A percentile compares a stretch with the other conserved stretches of the same genome.
Evolutionary conservation across 2,797 vertebrate species (phyloP).

Genomic region (Myotis pilosus): DNA sequence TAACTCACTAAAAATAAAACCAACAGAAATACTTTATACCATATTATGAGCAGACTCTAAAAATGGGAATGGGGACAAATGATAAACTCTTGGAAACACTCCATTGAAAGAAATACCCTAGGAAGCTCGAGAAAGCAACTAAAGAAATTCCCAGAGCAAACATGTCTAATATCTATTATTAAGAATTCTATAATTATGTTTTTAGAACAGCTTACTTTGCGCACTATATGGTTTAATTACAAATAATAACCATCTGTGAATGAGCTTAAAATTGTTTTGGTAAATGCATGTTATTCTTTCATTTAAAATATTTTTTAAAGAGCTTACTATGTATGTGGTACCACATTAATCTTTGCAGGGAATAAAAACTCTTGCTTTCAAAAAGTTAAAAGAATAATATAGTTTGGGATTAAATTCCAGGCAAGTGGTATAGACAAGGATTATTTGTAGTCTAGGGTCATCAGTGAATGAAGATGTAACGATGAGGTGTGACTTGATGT

Average conservation of each 20-base stretch:
- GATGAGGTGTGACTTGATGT: background rate
- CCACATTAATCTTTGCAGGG: background rate
- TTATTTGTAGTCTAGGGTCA: background rate
- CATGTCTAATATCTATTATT: slow-evolving; percentile 73
- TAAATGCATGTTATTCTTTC: slow-evolving; percentile 54
- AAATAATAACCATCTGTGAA: slow-evolving; percentile 58
- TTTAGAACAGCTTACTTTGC: slow-evolving; percentile 64
- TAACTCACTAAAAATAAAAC: slow-evolving; percentile 64
- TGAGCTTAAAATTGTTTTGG: slow-evolving; percentile 59
- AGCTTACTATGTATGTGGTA: background rate
- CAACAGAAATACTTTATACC: slow-evolving; percentile 49
- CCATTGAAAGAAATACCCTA: slow-evolving; percentile 53
- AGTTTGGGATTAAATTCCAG: background rate
- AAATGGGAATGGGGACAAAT: slow-evolving; percentile 42
- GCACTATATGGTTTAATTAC: slow-evolving; percentile 70
- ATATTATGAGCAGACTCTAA: slow-evolving; percentile 53
- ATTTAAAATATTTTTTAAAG: slow-evolving; percentile 58
- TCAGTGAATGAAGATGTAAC: background rate
- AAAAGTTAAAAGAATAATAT: background rate
- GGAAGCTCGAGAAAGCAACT: slow-evolving; percentile 47
- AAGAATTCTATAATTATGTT: slow-evolving; percentile 74
- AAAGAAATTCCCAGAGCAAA: slow-evolving; percentile 62
- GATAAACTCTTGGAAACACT: slow-evolving; percentile 48
- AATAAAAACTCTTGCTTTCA: background rate
- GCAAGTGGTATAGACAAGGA: background rate